Evolutionary conservation across 2,797 vertebrate genomes (phyloP), one percentile per base, ranked within the genome.

Genomic region (Hydrocynus forskahlii): DNA sequence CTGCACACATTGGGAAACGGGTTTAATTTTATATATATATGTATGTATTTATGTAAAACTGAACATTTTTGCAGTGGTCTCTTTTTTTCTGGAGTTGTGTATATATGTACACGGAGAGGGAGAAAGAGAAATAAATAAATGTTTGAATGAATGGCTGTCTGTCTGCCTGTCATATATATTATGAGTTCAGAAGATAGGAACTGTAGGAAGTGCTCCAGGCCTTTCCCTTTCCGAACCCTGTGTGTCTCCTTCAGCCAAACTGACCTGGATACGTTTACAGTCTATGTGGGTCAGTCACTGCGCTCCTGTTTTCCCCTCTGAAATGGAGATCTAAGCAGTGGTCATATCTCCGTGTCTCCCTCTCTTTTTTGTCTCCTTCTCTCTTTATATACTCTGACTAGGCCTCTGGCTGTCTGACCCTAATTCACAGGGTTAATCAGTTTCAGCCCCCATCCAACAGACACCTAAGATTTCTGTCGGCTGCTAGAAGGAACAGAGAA

Each of bases 191-290:
- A 19, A 6, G 17, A 35, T 35, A 35, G 57, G 17, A 45, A 7
- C n/a, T 8, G 13, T 50, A 9, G 6, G 23, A 25, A 21, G 19
- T 17, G 23, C 68, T 71, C 19, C 38, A 45, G 40, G 38, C 64
- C 64, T 25, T 40, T 29, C 29, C 43, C 10, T 45, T 45, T 48
- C 19, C 66, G 12, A 14, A 68, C 38, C 40, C 66, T 3, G 40
- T 43, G 17, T 68, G 17, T n/a, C 38, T 66, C 29, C 38, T 45
- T 50, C 67, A 23, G 5, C 14, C 68, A 52, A 4, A 52, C 23
- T 50, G 68, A 25, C 48, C 68, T 52, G 68, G 68, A 71, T 69
- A 23, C n/a, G 9, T 43, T 3, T 23, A 70, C 21, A 71, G 68
- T 14, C 13, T 70, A 52, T 50, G 68, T 71, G 48, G 68, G 68